These are phyloP conservation scores for Gymnoscelis rufifasciata DNA, from an alignment of 2,888 invertebrate genomes.

Conservation along the genomic window DNA sequence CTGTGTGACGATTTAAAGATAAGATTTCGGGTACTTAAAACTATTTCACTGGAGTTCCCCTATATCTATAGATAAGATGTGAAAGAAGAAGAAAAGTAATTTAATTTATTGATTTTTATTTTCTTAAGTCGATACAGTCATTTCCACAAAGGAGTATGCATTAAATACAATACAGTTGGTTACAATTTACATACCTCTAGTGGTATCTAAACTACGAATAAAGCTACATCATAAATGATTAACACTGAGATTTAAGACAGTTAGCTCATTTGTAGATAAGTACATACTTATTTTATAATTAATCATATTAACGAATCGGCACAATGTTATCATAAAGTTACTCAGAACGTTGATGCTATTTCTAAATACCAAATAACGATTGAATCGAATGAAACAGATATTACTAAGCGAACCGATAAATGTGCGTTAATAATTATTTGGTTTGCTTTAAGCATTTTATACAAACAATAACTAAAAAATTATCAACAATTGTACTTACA, in stretches of 20 bases:
- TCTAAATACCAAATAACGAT: neutral
- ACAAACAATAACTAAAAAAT: slow-evolving; percentile 1
- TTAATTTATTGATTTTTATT: neutral
- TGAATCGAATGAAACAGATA: slow-evolving; percentile 13
- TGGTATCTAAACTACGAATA: neutral
- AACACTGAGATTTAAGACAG: neutral
- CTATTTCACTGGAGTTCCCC: too few species aligned
- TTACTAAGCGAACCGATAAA: too few species aligned
- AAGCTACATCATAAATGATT: neutral
- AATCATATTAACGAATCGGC: too few species aligned
- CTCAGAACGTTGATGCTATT: neutral
- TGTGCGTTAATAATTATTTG: slow-evolving; percentile 2
- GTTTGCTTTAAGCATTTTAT: slow-evolving; percentile 3
- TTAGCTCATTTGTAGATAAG: neutral
- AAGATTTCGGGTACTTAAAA: too few species aligned
- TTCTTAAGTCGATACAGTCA: slow-evolving; percentile 17
- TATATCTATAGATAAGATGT: too few species aligned
- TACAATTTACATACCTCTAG: slow-evolving; percentile 1
- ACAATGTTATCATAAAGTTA: neutral
- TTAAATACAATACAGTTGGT: slow-evolving; percentile 15
- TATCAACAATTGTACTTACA: slow-evolving; percentile 2
- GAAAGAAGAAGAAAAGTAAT: neutral
- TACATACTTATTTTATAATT: neutral
- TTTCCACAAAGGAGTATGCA: slow-evolving; percentile 15
- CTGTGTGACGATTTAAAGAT: too few species aligned